Evolutionary conservation across 2,797 vertebrate genomes (phyloP).

Genomic region (Podargus strigoides): DNA sequence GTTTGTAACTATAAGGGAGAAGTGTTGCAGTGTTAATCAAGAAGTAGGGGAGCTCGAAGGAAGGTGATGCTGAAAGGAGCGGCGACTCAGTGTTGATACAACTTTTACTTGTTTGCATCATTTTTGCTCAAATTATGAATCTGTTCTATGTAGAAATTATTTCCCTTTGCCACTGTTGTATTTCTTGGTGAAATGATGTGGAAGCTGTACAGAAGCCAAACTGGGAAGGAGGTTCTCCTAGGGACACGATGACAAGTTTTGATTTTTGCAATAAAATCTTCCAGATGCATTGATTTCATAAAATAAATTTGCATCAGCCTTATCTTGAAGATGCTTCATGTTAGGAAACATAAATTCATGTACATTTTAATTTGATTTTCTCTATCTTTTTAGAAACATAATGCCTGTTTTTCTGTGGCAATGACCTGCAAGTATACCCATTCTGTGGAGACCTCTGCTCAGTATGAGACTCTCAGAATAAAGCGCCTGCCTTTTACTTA

Average conservation of each 20-base stretch:
- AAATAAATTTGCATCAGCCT: neutral
- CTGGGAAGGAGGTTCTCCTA: neutral
- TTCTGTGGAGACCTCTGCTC: neutral
- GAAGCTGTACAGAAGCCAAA: neutral
- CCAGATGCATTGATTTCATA: neutral
- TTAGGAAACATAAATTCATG: neutral
- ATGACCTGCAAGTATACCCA: neutral
- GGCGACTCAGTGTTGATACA: neutral
- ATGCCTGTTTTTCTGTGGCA: neutral
- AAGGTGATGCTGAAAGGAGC: neutral
- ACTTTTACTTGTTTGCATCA: neutral
- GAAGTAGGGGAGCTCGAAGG: neutral
- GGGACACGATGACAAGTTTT: neutral
- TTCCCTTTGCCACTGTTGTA: neutral
- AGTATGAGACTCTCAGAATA: neutral
- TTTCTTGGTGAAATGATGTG: neutral
- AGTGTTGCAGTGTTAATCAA: neutral
- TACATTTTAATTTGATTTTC: neutral
- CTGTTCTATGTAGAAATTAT: neutral
- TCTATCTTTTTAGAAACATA: neutral
- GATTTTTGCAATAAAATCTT: neutral
- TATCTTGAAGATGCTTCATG: neutral
- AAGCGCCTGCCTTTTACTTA: neutral
- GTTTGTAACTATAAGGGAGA: neutral
- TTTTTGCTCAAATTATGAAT: neutral